A percentile compares a stretch with the other conserved stretches of the same genome.
Evolutionary conservation across 2,888 invertebrate genomes (phyloP).

Genomic region (Synergus japonicus): DNA sequence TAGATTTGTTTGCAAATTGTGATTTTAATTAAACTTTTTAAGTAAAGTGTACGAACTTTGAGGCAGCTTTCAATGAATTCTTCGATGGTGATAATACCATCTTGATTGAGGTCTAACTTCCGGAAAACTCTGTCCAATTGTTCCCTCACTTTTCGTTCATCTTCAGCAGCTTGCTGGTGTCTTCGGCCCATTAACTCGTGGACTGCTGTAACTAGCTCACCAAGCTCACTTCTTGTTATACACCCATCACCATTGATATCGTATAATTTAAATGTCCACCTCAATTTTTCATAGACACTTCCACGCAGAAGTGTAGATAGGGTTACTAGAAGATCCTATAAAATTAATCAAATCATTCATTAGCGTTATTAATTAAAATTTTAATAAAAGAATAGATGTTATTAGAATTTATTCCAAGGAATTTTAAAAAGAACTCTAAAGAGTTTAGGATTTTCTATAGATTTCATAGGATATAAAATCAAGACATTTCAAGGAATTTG

Average conservation of each 20-base stretch:
- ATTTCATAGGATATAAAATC: no score
- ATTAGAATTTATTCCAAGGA: no score
- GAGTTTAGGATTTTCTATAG: no score
- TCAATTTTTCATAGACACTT: slow-evolving; percentile 94
- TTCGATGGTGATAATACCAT: slow-evolving; percentile 96
- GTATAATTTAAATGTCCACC: slow-evolving; percentile 98
- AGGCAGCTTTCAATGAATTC: slow-evolving; percentile 97
- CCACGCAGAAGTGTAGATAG: slow-evolving; percentile 95
- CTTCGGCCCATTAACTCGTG: slow-evolving; percentile 93
- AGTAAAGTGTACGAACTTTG: slow-evolving; percentile 80
- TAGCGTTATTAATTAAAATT: not conserved
- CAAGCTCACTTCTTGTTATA: slow-evolving; percentile 93
- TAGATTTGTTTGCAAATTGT: no score
- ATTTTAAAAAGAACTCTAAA: no score
- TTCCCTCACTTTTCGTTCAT: slow-evolving; percentile 90
- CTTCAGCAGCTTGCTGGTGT: slow-evolving; percentile 85
- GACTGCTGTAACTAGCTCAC: slow-evolving; percentile 92
- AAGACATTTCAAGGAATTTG: no score
- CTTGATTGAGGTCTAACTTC: slow-evolving; percentile 94
- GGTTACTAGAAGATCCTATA: slow-evolving; percentile 95
- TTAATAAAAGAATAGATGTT: no score
- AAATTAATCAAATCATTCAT: slow-evolving; percentile 46
- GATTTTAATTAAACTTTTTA: not conserved
- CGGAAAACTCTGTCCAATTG: slow-evolving; percentile 93
- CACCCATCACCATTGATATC: slow-evolving; percentile 98